Percentiles rank a stretch among this genome's conserved stretches.
These are phyloP conservation scores for Heliconius eleuchia DNA, from an alignment of 1,140 invertebrate genomes.

Conservation along the genomic window DNA sequence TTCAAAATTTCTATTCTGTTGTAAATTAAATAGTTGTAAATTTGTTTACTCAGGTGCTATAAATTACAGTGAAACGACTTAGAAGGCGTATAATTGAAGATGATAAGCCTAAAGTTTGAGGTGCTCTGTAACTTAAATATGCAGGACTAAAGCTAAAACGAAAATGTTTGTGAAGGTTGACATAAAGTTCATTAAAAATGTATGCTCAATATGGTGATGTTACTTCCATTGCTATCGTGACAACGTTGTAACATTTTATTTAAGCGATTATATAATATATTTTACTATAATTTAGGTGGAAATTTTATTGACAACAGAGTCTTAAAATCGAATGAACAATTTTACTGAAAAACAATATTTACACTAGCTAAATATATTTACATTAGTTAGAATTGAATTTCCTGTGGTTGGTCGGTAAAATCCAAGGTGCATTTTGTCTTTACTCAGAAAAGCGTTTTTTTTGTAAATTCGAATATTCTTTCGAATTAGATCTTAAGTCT, in stretches of 20 bases:
- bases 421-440: too few species aligned
- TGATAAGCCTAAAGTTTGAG: slow-evolving; percentile 25
- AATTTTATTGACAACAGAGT: too few species aligned
- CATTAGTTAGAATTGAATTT: too few species aligned
- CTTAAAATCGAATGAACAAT: too few species aligned
- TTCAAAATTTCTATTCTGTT: slow-evolving; percentile 4
- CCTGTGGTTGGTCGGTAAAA: too few species aligned
- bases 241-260: not conserved
- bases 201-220: slow-evolving; percentile 10
- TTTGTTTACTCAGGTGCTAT: slow-evolving; percentile 28
- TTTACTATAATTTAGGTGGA: too few species aligned
- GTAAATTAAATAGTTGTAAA: slow-evolving; percentile 15
- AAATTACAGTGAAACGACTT: slow-evolving; percentile 28
- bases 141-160: slow-evolving; percentile 26
- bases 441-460: too few species aligned
- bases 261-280: too few species aligned
- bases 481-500: too few species aligned
- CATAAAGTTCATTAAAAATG: slow-evolving; percentile 29
- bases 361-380: too few species aligned
- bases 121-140: slow-evolving; percentile 28
- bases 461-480: too few species aligned
- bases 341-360: too few species aligned
- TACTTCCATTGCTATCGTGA: not conserved
- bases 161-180: slow-evolving; percentile 29
- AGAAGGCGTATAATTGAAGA: slow-evolving; percentile 31